A percentile compares a stretch with the other conserved stretches of the same genome.
These are phyloP conservation scores for Adelphocoris suturalis DNA, from an alignment of 2,888 invertebrate genomes.

Conservation along the genomic window DNA sequence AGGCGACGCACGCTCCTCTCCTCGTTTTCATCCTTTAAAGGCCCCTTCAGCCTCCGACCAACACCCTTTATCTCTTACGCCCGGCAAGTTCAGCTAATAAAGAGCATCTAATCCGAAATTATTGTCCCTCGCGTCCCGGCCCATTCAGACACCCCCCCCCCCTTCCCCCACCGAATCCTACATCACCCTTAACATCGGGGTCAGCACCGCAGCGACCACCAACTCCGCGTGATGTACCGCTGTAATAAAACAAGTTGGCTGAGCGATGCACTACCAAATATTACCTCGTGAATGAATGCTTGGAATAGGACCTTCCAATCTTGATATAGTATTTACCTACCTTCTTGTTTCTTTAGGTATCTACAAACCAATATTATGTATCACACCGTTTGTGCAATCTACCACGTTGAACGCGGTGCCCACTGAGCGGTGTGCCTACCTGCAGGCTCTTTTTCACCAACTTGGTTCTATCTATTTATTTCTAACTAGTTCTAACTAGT, in stretches of 20 bases:
- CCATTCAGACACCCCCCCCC: not conserved
- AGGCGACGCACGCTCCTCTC: not conserved
- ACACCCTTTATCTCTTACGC: conserved; percentile 46
- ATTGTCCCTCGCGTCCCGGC: not conserved
- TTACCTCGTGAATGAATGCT: not conserved
- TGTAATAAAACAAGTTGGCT: conserved; percentile 1
- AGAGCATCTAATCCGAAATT: conserved; percentile 30
- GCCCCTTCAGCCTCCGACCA: not conserved
- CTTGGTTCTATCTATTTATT: no score
- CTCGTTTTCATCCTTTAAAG: not conserved
- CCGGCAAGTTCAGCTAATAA: conserved; percentile 44
- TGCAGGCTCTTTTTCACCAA: no score
- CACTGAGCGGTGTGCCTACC: no score
- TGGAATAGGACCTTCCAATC: no score
- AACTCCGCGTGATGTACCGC: not conserved
- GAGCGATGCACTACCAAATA: not conserved
- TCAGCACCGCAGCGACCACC: conserved; percentile 11
- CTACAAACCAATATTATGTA: no score
- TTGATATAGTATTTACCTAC: no score
- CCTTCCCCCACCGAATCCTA: not conserved
- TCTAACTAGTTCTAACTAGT: no score
- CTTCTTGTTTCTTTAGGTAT: no score
- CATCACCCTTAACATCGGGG: not conserved
- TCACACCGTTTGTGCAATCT: no score
- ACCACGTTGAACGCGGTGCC: no score